Conservation (phyloP, 2,113 vertebrate genomes). For the Hypocryptadius cinnamomeus region DNA sequence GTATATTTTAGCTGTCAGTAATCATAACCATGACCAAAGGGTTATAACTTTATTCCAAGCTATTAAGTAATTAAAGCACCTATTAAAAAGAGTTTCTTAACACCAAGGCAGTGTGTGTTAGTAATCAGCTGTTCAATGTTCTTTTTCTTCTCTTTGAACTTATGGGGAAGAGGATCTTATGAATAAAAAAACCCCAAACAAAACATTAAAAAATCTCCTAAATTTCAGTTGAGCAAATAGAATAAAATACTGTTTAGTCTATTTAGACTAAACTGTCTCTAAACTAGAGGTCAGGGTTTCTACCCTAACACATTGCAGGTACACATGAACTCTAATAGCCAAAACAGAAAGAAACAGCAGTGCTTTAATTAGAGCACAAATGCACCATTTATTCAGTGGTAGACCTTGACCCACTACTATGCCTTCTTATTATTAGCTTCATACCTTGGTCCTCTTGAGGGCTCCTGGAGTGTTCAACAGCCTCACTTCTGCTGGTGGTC, state of each 20-base stretch:
- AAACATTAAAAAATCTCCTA: background rate
- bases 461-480: background rate
- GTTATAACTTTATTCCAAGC: background rate
- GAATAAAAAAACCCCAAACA: background rate
- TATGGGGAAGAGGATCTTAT: background rate
- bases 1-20: background rate
- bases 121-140: background rate
- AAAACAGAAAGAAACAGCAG: background rate
- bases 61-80: background rate
- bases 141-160: background rate
- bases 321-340: background rate
- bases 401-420: background rate
- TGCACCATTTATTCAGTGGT: background rate
- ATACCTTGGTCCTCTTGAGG: background rate
- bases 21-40: background rate
- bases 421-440: background rate
- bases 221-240: background rate
- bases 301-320: background rate
- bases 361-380: constrained; percentile 34
- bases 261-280: background rate
- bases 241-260: background rate
- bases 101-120: background rate
- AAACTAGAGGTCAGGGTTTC: background rate
- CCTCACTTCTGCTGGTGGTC: background rate
- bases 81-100: background rate